Percentiles rank a stretch among this genome's conserved stretches.
These are phyloP conservation scores for Tautogolabrus adspersus DNA, from an alignment of 2,113 vertebrate species.

Conservation along the genomic window DNA sequence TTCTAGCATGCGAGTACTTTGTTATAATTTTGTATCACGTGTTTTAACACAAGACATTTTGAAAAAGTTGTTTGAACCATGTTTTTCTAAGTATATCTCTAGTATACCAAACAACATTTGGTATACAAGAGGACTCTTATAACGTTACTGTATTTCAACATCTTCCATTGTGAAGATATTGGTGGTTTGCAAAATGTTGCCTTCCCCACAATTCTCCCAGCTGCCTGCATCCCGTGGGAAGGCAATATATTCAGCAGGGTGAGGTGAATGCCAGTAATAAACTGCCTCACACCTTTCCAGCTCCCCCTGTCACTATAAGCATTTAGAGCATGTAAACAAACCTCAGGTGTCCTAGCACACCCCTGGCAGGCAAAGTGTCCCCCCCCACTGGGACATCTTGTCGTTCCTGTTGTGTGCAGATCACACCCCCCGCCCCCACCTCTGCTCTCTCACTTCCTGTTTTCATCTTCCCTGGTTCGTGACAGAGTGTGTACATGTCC, in stretches of 20 bases:
- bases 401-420: conserved; percentile 27
- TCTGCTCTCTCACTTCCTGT: conserved; percentile 54
- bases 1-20: too few relatives aligned
- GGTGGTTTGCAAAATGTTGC: too few relatives aligned
- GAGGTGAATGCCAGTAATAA: not conserved
- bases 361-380: conserved; percentile 42
- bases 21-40: too few relatives aligned
- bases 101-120: too few relatives aligned
- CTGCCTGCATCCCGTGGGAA: not conserved
- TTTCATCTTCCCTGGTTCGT: conserved; percentile 21
- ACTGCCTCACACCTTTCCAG: conserved; percentile 1
- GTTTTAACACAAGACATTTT: too few relatives aligned
- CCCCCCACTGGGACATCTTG: conserved; percentile 33
- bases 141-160: too few relatives aligned
- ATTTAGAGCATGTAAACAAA: conserved; percentile 59
- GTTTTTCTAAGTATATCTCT: too few relatives aligned
- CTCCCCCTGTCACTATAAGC: conserved; percentile 41
- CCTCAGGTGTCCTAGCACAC: conserved; percentile 32
- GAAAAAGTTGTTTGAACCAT: too few relatives aligned
- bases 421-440: conserved; percentile 7
- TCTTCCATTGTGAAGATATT: too few relatives aligned
- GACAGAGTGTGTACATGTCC: conserved; percentile 28
- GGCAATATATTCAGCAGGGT: conserved; percentile 3
- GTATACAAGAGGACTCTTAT: too few relatives aligned
- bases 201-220: not conserved